A percentile compares a stretch with the other conserved stretches of the same genome.
phyloP scores from a whole-genome alignment of 2,888 invertebrate species.

The Sceliomorpha sp. region DNA sequence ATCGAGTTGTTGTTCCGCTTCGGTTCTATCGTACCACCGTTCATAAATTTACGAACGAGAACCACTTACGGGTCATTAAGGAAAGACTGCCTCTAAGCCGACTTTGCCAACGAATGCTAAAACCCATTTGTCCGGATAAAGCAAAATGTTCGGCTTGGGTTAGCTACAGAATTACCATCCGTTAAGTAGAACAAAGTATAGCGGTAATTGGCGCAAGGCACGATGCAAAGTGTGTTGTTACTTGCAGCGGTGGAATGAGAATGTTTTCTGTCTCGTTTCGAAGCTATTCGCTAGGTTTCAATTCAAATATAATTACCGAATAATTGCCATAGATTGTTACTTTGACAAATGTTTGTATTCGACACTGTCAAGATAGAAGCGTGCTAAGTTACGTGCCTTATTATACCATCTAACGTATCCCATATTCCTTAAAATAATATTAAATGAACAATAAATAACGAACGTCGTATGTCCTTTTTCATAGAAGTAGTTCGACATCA shows the following conservation, averaged over 20 bases:
- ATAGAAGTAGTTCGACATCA: no score
- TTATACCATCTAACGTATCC: no score
- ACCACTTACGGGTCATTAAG: constrained; percentile 13
- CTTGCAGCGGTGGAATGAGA: constrained; percentile 1
- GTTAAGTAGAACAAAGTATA: constrained; percentile 13
- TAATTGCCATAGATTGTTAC: no score
- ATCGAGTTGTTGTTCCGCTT: constrained; percentile 1
- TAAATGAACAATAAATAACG: no score
- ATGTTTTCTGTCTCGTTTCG: no score
- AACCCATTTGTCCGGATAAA: constrained; percentile 20
- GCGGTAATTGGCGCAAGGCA: constrained; percentile 4
- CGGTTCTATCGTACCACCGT: background rate
- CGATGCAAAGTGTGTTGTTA: constrained; percentile 1
- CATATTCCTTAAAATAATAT: no score
- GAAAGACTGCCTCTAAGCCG: constrained; percentile 12
- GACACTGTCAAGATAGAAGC: no score
- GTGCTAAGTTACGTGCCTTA: no score
- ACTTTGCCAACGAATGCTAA: constrained; percentile 16
- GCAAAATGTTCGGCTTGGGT: constrained; percentile 14
- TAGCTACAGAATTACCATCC: constrained; percentile 14
- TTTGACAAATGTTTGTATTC: no score
- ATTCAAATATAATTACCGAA: no score
- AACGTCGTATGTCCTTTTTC: no score
- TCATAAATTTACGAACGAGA: constrained; percentile 5
- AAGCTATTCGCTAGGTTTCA: no score